Conservation (phyloP, 2,888 invertebrate genomes). For the Acrobasis suavella region DNA sequence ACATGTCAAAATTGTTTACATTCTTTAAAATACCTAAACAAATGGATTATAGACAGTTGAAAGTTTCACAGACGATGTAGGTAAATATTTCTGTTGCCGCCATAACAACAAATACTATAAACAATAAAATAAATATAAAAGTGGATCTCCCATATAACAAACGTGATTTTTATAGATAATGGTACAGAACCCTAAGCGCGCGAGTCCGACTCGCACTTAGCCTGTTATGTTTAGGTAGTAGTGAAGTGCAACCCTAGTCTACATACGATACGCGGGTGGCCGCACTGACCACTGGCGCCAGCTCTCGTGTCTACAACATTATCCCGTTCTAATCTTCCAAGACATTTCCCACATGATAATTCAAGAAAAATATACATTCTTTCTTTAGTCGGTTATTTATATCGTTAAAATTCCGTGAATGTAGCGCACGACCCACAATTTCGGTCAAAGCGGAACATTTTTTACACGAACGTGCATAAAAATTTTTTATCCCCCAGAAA, state of each 20-base stretch:
- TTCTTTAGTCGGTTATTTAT: constrained; percentile 1
- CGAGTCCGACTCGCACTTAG: too few relatives aligned
- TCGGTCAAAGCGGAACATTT: background rate
- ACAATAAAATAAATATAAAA: too few relatives aligned
- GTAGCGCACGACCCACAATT: constrained; percentile 6
- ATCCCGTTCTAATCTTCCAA: constrained; percentile 35
- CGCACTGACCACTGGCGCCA: constrained; percentile 43
- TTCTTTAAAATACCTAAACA: too few relatives aligned
- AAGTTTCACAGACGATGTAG: too few relatives aligned
- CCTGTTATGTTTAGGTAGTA: background rate
- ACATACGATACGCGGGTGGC: constrained; percentile 36
- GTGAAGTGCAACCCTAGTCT: constrained; percentile 38
- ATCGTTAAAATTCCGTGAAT: constrained; percentile 3
- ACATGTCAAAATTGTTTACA: too few relatives aligned
- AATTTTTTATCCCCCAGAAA: too few relatives aligned
- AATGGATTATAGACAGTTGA: too few relatives aligned
- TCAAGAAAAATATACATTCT: background rate
- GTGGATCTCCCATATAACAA: too few relatives aligned
- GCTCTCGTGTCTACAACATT: constrained; percentile 45
- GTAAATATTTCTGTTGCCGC: too few relatives aligned
- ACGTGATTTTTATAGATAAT: too few relatives aligned
- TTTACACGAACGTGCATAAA: background rate
- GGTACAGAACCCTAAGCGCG: too few relatives aligned
- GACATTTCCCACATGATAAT: background rate
- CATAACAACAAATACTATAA: too few relatives aligned